Conservation (phyloP, 1,140 invertebrate genomes). For the Cepaea nemoralis region DNA sequence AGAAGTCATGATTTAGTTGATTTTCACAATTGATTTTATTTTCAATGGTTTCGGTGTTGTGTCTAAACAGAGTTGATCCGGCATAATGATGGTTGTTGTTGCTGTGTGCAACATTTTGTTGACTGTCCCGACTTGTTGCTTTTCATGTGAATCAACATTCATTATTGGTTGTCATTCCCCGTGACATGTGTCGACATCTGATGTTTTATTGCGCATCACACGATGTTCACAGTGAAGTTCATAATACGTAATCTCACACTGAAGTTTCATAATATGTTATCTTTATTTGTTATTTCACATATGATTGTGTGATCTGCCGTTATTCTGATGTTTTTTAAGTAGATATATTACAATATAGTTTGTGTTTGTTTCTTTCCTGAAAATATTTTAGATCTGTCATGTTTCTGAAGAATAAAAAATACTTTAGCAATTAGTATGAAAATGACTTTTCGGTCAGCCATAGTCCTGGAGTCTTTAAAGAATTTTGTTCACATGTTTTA, state of each 20-base stretch:
- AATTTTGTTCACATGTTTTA: too few species aligned
- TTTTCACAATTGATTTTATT: not conserved
- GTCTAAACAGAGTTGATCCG: not conserved
- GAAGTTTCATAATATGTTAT: not conserved
- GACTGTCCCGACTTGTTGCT: not conserved
- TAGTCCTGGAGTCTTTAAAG: too few species aligned
- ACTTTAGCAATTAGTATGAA: too few species aligned
- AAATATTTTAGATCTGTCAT: too few species aligned
- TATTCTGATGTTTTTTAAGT: too few species aligned
- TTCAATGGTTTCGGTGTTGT: not conserved
- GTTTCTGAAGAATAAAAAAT: too few species aligned
- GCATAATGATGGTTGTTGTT: not conserved
- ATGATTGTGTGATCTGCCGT: not conserved
- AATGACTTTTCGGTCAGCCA: too few species aligned
- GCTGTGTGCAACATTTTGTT: conserved; percentile 1
- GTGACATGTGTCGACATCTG: too few species aligned
- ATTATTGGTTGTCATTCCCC: conserved; percentile 5
- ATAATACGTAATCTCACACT: not conserved
- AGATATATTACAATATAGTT: not conserved
- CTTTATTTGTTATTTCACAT: not conserved
- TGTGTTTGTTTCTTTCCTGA: not conserved
- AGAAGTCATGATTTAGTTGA: not conserved
- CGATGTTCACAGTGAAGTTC: too few species aligned
- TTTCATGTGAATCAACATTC: not conserved
- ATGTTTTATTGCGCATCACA: too few species aligned